Conservation (phyloP, 2,797 vertebrate species). For the Melanotaenia maccullochi region DNA sequence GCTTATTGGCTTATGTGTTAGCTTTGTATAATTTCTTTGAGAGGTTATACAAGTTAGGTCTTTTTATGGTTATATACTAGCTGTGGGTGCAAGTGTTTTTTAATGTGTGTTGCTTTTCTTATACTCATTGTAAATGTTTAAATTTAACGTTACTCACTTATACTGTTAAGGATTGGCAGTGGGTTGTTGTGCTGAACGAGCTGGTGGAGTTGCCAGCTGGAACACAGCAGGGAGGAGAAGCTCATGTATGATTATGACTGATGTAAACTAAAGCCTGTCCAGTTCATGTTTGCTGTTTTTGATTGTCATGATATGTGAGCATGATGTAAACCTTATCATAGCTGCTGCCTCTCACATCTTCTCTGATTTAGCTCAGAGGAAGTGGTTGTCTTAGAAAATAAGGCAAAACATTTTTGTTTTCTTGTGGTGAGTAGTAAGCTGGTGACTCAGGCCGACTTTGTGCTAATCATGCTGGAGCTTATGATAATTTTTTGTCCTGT, state of each 20-base stretch:
- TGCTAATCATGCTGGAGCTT: slow-evolving; percentile 15
- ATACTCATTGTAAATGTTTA: slow-evolving; percentile 16
- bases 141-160: slow-evolving; percentile 2
- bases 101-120: neutral
- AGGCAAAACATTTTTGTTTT: slow-evolving; percentile 19
- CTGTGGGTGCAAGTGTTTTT: neutral
- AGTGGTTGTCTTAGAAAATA: slow-evolving; percentile 7
- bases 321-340: slow-evolving; percentile 3
- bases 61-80: neutral
- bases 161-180: slow-evolving; percentile 7
- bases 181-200: slow-evolving; percentile 6
- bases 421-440: neutral
- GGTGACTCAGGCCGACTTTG: neutral
- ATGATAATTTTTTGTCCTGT: slow-evolving; percentile 20
- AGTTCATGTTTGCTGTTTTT: slow-evolving; percentile 1
- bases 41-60: neutral
- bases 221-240: slow-evolving; percentile 13
- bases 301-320: neutral
- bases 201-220: slow-evolving; percentile 19
- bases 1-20: neutral
- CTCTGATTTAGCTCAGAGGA: slow-evolving; percentile 9
- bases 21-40: neutral
- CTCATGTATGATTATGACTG: slow-evolving; percentile 14
- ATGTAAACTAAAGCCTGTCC: slow-evolving; percentile 9
- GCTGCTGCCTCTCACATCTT: slow-evolving; percentile 2